Conservation (phyloP, 2,888 invertebrate genomes). For the Agriotes lineatus region DNA sequence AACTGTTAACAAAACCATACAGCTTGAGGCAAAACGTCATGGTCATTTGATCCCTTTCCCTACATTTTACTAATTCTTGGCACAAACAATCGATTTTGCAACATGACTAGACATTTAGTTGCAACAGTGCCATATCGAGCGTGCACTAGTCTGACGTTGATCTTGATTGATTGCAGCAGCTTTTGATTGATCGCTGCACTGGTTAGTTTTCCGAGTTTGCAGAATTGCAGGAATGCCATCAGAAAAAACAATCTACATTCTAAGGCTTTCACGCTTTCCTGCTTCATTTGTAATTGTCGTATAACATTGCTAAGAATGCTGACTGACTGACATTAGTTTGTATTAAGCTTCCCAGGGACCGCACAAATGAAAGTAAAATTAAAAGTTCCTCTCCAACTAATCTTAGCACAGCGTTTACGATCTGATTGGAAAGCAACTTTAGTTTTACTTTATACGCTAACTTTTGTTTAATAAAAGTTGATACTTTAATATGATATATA, state of each 20-base stretch:
- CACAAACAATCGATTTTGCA: constrained; percentile 8
- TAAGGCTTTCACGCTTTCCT: constrained; percentile 3
- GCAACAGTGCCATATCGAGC: constrained; percentile 31
- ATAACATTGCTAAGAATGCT: no score
- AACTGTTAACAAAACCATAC: no score
- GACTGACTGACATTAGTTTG: no score
- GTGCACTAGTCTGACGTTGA: constrained; percentile 33
- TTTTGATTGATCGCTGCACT: constrained; percentile 28
- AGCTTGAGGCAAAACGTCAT: no score
- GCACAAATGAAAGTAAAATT: no score
- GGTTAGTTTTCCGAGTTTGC: not conserved
- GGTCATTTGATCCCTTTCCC: not conserved
- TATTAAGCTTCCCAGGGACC: no score
- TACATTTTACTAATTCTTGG: not conserved
- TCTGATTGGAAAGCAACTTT: no score
- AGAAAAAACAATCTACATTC: constrained; percentile 23
- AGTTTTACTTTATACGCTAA: no score
- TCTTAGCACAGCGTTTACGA: no score
- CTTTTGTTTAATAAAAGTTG: no score
- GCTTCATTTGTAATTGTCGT: not conserved
- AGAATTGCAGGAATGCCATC: constrained; percentile 28
- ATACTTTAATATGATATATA: no score
- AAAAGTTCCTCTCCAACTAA: no score
- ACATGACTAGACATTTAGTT: constrained; percentile 22
- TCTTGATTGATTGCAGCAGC: constrained; percentile 36